Evolutionary conservation across 2,888 invertebrate species (phyloP), one percentile per base, ranked within the genome.

Genomic region (Criorhina ranunculi): DNA sequence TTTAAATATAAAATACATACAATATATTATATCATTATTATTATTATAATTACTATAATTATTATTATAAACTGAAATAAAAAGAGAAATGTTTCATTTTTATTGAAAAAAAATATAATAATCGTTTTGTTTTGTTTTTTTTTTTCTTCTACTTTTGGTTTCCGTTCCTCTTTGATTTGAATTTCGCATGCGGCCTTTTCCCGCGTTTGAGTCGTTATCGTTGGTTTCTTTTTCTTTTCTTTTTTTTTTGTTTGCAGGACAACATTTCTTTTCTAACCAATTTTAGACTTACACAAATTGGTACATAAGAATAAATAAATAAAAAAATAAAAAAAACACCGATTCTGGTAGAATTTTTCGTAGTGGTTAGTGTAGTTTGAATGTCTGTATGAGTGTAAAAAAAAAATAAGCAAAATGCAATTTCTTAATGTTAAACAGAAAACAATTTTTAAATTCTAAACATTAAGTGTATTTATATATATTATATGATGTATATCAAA

Each of bases 21-120:
- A 81, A 86, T 72, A 80, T 81, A 86, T 72, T 81, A 81, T 80
- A 85, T 79, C 73, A 85, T 87, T 86, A 86, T 87, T 86, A 86
- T 85, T 76, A 79, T 82, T 62, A 79, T 86, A 62, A 86, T 85
- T 80, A 77, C 53, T 64, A 75, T 76, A 62, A 82, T 81, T 75
- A 86, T 79, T 82, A 83, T 85, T 79, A 83, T 70, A 62, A 79
- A 79, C 64, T 60, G 53, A 75, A 87, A 79, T 78, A 64, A 86
- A 77, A 80, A 69, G 69, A 85, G 66, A 85, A 76, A 81, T 86
- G 66, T 86, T 86, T 86, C 86, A 88, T 75, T 85, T 87, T 77
- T 82, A 81, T 87, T 81, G 69, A 80, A 81, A 76, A 86, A 72
- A 60, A 85, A 81, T 46, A 44, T 33, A 51, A 49, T 40, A 55